Base-by-base conservation (phyloP, 2,113 vertebrate genomes). In the Chionomys nivalis region DNA sequence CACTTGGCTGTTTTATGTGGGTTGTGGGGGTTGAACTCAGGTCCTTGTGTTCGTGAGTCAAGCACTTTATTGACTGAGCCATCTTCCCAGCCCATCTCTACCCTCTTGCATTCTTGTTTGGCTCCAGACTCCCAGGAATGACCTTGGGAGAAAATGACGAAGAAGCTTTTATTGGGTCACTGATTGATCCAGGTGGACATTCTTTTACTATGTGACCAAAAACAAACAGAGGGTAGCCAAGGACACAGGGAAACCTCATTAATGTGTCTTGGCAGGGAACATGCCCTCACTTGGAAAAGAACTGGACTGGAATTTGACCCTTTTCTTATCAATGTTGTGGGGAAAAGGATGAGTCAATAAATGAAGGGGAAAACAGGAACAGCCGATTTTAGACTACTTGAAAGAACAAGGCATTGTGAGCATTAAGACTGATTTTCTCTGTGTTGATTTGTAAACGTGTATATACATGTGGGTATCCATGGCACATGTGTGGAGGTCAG, bases 271-370 rank as follows among this genome's bases (percentile, higher is more conserved):
- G 91, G 47, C 82, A 86, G 72, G 13, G 66, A 36, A 28, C 42
- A n/a, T 26, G 49, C 63, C 39, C 78, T 94, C 26, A 14, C 89
- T 85, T 47, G 94, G 39, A 93, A 86, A 91, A 39, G 44, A 73
- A 13, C 79, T 76, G 73, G 13, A 26, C 7, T 93, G 73, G 58
- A 97, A 44, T 95, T 93, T 90, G 81, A 87, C 44, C 88, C 86
- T 92, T 93, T 55, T 47, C 83, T 94, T 93, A 87, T 91, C 82
- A 95, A 1, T 72, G 72, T 70, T 42, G 31, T 47, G 9, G 44
- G 31, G 31, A 39, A 49, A 72, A 49, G 61, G n/a, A 66, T 23
- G 26, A 24, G 3, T 81, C 87, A 83, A 82, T 31, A 97, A 90
- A 79, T 0, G 28, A 79, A 79, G 73, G 79, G 14, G 24, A 90